Conservation (phyloP, 2,888 invertebrate genomes). For the Pristionchus arcanus region DNA sequence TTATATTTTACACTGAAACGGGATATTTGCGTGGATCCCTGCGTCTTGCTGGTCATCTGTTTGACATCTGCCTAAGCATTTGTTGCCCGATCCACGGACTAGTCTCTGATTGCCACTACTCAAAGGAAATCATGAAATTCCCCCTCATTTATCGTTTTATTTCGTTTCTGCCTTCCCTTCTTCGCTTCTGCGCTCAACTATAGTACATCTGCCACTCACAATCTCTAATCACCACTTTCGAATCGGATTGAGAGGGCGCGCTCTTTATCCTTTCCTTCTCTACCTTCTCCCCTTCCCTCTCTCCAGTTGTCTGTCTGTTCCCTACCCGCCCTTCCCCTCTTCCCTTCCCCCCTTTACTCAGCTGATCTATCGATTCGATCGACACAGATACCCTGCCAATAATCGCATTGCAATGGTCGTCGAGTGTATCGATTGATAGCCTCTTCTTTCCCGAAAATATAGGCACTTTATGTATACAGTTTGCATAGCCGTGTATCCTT, state of each 20-base stretch:
- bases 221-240: background rate
- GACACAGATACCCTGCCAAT: conserved; percentile 1
- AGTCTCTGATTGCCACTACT: no score
- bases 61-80: no score
- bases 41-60: no score
- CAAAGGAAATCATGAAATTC: no score
- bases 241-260: conserved; percentile 29
- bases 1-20: no score
- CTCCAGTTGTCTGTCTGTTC: conserved; percentile 4
- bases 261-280: conserved; percentile 1
- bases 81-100: no score
- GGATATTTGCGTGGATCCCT: no score
- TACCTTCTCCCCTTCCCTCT: background rate
- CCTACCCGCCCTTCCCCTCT: background rate
- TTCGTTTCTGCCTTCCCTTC: background rate
- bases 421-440: conserved; percentile 11
- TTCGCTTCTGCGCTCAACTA: background rate
- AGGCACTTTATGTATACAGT: conserved; percentile 9
- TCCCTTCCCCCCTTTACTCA: background rate
- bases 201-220: background rate
- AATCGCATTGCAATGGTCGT: background rate
- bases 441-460: background rate
- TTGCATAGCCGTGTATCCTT: conserved; percentile 30
- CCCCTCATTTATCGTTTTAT: no score
- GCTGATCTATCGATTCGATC: conserved; percentile 43